Percentiles rank a stretch among this genome's conserved stretches.
Evolutionary conservation across 1,140 invertebrate species (phyloP).

Genomic region (Riptortus pedestris): DNA sequence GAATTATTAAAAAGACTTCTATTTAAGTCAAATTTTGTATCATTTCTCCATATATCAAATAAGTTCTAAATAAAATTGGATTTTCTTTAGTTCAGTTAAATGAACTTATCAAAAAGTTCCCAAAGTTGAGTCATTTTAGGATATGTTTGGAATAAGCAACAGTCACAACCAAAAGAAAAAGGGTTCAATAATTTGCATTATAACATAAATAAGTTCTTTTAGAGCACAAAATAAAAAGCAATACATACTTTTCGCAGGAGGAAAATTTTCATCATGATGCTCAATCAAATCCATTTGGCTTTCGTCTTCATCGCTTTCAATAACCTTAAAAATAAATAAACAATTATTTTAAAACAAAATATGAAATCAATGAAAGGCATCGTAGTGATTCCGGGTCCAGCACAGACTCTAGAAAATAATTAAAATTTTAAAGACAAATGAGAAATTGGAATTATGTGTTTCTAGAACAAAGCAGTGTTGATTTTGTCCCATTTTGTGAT

Average conservation of each 20-base stretch:
- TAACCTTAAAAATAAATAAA: constrained; percentile 38
- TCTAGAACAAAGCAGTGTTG: no score
- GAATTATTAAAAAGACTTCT: no score
- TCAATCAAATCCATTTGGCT: constrained; percentile 45
- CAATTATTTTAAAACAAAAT: no score
- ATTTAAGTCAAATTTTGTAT: no score
- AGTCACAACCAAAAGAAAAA: background rate
- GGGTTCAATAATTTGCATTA: background rate
- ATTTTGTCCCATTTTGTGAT: no score
- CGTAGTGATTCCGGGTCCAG: no score
- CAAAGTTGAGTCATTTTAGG: background rate
- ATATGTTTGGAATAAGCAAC: background rate
- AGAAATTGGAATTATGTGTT: no score
- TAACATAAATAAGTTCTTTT: background rate
- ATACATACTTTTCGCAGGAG: constrained; percentile 41
- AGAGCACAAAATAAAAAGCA: background rate
- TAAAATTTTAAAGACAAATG: no score
- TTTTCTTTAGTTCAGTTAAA: background rate
- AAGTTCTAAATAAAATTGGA: background rate
- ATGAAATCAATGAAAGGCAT: no score
- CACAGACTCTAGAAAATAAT: no score
- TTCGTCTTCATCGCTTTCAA: constrained; percentile 61
- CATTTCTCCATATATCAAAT: background rate
- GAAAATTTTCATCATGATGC: constrained; percentile 39
- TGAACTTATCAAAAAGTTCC: background rate